Percentiles rank a stretch among this genome's conserved stretches.
Conservation (phyloP, 2,888 invertebrate species). For the Brachylomia viminalis region DNA sequence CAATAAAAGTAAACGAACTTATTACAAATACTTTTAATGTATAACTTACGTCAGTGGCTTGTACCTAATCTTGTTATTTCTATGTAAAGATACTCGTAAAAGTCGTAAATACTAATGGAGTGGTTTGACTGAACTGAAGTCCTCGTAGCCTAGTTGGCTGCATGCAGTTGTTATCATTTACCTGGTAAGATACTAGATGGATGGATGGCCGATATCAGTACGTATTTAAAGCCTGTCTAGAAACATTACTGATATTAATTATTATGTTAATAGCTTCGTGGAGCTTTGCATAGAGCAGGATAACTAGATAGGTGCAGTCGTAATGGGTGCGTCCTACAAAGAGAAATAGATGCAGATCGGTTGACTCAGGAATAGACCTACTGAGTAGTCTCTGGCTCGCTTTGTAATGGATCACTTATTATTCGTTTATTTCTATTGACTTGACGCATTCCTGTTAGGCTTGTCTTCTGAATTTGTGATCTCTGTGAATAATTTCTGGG, state of each 20-base stretch:
- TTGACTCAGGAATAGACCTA: background rate
- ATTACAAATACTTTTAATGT: constrained; percentile 52
- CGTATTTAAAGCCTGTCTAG: background rate
- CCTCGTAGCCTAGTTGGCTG: background rate
- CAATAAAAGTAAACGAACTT: constrained; percentile 57
- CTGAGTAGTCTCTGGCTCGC: background rate
- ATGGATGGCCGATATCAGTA: constrained; percentile 1
- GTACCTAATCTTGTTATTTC: constrained; percentile 46
- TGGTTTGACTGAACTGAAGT: background rate
- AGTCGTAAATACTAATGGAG: constrained; percentile 30
- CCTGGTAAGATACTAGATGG: background rate
- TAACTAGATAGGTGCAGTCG: constrained; percentile 1
- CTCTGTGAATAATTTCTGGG: background rate
- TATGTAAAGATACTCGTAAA: constrained; percentile 46
- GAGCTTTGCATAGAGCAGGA: background rate
- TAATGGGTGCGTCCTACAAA: constrained; percentile 16
- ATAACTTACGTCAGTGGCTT: constrained; percentile 29
- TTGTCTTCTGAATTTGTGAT: constrained; percentile 8
- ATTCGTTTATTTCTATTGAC: constrained; percentile 41
- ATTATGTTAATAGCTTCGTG: background rate
- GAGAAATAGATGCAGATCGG: constrained; percentile 36
- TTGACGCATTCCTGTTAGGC: constrained; percentile 11
- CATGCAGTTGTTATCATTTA: constrained; percentile 26
- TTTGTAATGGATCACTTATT: constrained; percentile 31
- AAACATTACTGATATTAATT: constrained; percentile 4